Conservation (phyloP, 2,797 vertebrate genomes). For the Sebastes kiyomatsui region DNA sequence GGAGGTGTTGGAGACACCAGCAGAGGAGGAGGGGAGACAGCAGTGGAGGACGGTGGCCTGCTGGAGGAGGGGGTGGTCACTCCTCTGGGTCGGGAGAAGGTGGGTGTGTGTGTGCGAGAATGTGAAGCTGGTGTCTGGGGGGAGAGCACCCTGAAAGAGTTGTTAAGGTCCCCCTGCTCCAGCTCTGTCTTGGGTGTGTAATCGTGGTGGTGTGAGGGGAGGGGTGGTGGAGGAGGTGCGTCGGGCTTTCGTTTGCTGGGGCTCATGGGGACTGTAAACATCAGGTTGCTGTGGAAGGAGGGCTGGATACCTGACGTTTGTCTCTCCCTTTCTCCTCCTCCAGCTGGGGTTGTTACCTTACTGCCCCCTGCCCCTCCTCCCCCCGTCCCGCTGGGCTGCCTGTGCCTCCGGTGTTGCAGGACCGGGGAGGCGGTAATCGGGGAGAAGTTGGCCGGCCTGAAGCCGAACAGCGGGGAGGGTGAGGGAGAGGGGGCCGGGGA, state of each 20-base stretch:
- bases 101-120: slow-evolving; percentile 76
- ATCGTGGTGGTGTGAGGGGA: slow-evolving; percentile 84
- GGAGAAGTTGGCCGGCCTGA: slow-evolving; percentile 92
- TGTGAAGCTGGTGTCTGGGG: slow-evolving; percentile 78
- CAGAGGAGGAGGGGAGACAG: slow-evolving; percentile 85
- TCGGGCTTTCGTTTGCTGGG: slow-evolving; percentile 90
- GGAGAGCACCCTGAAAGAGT: slow-evolving; percentile 86
- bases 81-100: slow-evolving; percentile 76
- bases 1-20: slow-evolving; percentile 86
- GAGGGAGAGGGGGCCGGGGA: slow-evolving; percentile 91
- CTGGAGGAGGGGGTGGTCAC: slow-evolving; percentile 70
- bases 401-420: slow-evolving; percentile 84
- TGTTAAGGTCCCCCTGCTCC: slow-evolving; percentile 75
- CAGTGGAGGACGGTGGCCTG: slow-evolving; percentile 80
- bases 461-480: slow-evolving; percentile 91
- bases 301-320: slow-evolving; percentile 85
- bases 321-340: slow-evolving; percentile 85
- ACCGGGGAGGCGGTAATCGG: slow-evolving; percentile 90
- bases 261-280: slow-evolving; percentile 93
- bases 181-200: slow-evolving; percentile 85
- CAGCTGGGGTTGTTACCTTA: slow-evolving; percentile 80
- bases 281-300: slow-evolving; percentile 89
- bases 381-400: slow-evolving; percentile 88
- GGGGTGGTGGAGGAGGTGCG: slow-evolving; percentile 78
- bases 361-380: slow-evolving; percentile 68